phyloP scores from a whole-genome alignment of 1,140 invertebrate genomes.

The Ceratitis capitata region DNA sequence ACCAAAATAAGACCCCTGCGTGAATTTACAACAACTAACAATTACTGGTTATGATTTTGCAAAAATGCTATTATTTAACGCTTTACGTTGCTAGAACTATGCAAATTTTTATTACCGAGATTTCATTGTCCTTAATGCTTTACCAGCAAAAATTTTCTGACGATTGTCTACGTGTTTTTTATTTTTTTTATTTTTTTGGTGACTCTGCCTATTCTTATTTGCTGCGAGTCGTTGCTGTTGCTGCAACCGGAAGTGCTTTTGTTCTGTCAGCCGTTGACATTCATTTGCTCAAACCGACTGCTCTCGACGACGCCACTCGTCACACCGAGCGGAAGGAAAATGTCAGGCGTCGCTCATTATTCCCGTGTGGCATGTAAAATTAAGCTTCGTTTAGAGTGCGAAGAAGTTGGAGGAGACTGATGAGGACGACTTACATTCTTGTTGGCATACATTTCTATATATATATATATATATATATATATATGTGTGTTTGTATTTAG shows the following conservation, averaged over 20 bases:
- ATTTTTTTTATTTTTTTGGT: too few species aligned
- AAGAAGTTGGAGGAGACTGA: background rate
- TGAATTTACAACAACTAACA: background rate
- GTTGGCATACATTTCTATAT: background rate
- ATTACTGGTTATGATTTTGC: background rate
- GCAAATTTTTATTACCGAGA: background rate
- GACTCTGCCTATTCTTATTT: background rate
- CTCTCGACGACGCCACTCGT: background rate
- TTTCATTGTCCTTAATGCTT: background rate
- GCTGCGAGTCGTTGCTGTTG: background rate
- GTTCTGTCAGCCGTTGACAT: slow-evolving; percentile 11
- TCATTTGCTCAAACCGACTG: background rate
- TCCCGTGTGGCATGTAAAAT: slow-evolving; percentile 16
- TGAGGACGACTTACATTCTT: background rate
- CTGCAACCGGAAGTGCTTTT: background rate
- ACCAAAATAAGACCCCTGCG: too few species aligned
- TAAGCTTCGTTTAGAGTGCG: background rate
- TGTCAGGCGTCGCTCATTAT: slow-evolving; percentile 34
- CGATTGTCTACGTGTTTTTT: slow-evolving; percentile 4
- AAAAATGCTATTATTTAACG: background rate
- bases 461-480: background rate
- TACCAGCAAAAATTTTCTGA: background rate
- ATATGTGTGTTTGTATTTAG: background rate
- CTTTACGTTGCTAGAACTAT: background rate
- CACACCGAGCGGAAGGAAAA: slow-evolving; percentile 28